Conservation (phyloP, 2,888 invertebrate species). For the Volucella inflata region DNA sequence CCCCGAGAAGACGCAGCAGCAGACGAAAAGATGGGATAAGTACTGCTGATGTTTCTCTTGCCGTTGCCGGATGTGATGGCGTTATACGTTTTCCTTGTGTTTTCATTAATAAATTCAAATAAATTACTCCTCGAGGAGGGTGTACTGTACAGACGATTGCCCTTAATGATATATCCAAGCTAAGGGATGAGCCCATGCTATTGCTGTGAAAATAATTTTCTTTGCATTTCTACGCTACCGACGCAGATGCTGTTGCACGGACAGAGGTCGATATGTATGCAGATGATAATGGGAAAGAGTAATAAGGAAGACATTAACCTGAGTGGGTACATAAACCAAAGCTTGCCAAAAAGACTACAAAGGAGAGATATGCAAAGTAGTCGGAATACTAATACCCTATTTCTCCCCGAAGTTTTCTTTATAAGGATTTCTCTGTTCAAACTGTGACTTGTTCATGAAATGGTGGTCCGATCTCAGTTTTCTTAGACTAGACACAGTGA, state of each 20-base stretch:
- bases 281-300: slow-evolving; percentile 51
- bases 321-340: slow-evolving; percentile 49
- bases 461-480: too few relatives aligned
- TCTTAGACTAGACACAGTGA: too few relatives aligned
- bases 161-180: slow-evolving; percentile 57
- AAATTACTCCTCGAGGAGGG: slow-evolving; percentile 47
- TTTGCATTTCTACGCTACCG: slow-evolving; percentile 2
- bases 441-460: too few relatives aligned
- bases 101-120: slow-evolving; percentile 71
- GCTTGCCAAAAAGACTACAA: not conserved
- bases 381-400: too few relatives aligned
- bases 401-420: too few relatives aligned
- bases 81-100: slow-evolving; percentile 47
- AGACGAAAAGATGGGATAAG: not conserved
- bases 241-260: not conserved
- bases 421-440: too few relatives aligned
- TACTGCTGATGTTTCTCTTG: not conserved
- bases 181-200: slow-evolving; percentile 13
- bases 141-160: slow-evolving; percentile 52
- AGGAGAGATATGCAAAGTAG: too few relatives aligned
- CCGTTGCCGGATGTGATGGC: not conserved
- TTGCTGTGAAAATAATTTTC: slow-evolving; percentile 28
- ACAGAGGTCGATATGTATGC: slow-evolving; percentile 5
- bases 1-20: not conserved
- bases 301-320: slow-evolving; percentile 51